phyloP scores from a whole-genome alignment of 1,140 invertebrate species.

The Drosophila pseudoobscura region DNA sequence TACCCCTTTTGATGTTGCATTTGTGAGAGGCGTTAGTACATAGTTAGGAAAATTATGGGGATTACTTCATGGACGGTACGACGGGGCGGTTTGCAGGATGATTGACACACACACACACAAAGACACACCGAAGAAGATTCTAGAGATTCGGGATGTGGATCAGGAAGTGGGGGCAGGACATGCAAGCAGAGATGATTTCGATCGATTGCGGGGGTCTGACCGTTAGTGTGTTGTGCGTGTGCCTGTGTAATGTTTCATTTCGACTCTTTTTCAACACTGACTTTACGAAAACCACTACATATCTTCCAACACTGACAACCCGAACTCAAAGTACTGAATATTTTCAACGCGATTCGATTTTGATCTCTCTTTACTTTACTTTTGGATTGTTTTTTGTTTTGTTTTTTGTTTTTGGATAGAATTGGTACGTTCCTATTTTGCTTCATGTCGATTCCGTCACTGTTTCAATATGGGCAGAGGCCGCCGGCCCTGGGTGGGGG shows the following conservation, averaged over 20 bases:
- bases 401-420: conserved; percentile 43
- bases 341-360: conserved; percentile 20
- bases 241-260: conserved; percentile 7
- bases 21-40: too few species aligned
- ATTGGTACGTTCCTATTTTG: conserved; percentile 83
- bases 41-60: too few species aligned
- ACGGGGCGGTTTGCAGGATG: too few species aligned
- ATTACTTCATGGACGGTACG: too few species aligned
- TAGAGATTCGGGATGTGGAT: background rate
- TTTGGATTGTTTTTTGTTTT: conserved; percentile 4
- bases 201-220: conserved; percentile 6
- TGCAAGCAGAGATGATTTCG: conserved; percentile 31
- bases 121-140: conserved; percentile 6
- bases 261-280: conserved; percentile 1
- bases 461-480: conserved; percentile 69
- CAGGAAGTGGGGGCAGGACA: conserved; percentile 9
- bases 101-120: too few species aligned
- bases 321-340: conserved; percentile 18
- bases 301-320: conserved; percentile 33
- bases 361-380: conserved; percentile 13
- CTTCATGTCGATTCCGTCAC: conserved; percentile 83
- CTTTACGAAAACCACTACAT: too few species aligned
- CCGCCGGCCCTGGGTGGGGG: conserved; percentile 18
- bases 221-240: conserved; percentile 35
- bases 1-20: too few species aligned